Base-by-base conservation (phyloP, 2,113 vertebrate genomes). In the Corydoras sp. region DNA sequence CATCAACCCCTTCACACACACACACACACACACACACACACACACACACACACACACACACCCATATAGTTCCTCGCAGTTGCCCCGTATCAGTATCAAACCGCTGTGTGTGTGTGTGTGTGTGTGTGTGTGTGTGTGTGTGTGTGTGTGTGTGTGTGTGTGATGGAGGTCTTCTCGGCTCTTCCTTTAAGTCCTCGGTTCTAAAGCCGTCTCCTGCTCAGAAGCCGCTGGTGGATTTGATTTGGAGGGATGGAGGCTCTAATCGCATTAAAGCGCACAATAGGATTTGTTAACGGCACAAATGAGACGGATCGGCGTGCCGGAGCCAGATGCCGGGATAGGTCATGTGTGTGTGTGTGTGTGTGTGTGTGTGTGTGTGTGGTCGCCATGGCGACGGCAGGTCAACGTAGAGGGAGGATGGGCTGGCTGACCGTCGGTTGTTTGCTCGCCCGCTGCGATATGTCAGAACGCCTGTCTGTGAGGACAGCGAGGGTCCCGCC, bases 241-340 rank as follows among this genome's bases (percentile, higher is more conserved):
- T 73, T 55, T 69, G 24, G 56, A 75, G 68, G 14, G 61, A 81
- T 74, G 74, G 71, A 67, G 62, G 62, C 64, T 35, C 48, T 81
- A 81, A 81, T 81, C 72, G 58, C 69, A 71, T 81, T 77, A 79
- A 71, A 75, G 53, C 62, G 11, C 69, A 75, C 77, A 81, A 69
- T 76, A 58, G 70, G 75, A 81, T 79, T 75, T 75, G 77, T 81
- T 76, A 81, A 76, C 65, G 54, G 72, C 74, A 72, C 77, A 76
- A 65, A 79, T 56, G 68, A 77, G 68, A 79, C 51, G 71, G 69
- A 77, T 77, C 69, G 62, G 56, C 61, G 32, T 66, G 68, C 68
- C 29, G 62, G 64, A 72, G 69, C 77, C 80, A 81, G 77, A 81
- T 77, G 77, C 72, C 60, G 72, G 60, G 58, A 75, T 76, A 71